phyloP scores from a whole-genome alignment of 1,140 invertebrate species.

The Atopsyche davidsoni region DNA sequence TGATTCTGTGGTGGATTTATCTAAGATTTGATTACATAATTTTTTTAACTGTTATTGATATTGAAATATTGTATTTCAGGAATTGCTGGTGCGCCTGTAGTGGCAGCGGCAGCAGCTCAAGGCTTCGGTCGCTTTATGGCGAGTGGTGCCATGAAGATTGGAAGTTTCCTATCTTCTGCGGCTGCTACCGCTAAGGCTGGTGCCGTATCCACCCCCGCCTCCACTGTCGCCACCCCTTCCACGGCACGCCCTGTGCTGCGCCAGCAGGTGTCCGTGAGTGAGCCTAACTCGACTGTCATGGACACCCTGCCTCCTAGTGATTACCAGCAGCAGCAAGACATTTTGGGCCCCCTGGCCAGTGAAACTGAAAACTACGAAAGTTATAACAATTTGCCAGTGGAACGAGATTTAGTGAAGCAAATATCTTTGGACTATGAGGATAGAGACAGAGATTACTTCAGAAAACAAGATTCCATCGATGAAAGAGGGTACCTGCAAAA shows the following conservation, averaged over 20 bases:
- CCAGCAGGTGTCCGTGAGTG: slow-evolving; percentile 45
- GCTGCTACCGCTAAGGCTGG: slow-evolving; percentile 40
- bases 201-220: slow-evolving; percentile 31
- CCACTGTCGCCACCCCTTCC: slow-evolving; percentile 29
- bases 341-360: slow-evolving; percentile 13
- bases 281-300: slow-evolving; percentile 41
- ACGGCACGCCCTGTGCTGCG: slow-evolving; percentile 38
- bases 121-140: slow-evolving; percentile 46
- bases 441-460: slow-evolving; percentile 27
- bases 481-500: slow-evolving; percentile 40
- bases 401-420: slow-evolving; percentile 24
- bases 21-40: too few species aligned
- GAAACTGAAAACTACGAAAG: slow-evolving; percentile 22
- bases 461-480: slow-evolving; percentile 33
- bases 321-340: slow-evolving; percentile 37
- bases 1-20: too few species aligned
- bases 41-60: too few species aligned
- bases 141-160: slow-evolving; percentile 47
- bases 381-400: slow-evolving; percentile 17
- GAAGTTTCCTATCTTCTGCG: slow-evolving; percentile 45
- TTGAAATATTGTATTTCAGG: slow-evolving; percentile 18
- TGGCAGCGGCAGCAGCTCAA: slow-evolving; percentile 42
- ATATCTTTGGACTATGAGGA: slow-evolving; percentile 27
- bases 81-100: slow-evolving; percentile 26
- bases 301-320: slow-evolving; percentile 39